Evolutionary conservation across 2,797 vertebrate genomes (phyloP).

Genomic region (Parambassis ranga): DNA sequence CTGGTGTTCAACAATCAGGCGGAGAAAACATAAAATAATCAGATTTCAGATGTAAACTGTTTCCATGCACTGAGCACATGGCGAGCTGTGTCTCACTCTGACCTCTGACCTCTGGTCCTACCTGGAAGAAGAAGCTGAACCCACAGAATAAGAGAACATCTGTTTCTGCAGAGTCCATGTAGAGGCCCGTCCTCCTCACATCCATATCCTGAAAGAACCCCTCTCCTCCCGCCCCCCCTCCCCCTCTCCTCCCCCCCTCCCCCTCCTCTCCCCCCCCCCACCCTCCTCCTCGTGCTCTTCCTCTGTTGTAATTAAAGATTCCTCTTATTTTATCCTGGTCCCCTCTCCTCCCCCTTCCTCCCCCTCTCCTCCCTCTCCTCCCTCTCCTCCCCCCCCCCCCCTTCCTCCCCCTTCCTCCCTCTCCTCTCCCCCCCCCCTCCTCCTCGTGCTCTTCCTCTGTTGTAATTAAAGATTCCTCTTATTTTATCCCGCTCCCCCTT

Average conservation of each 20-base stretch:
- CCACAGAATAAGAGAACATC: too few relatives aligned
- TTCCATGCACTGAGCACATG: too few relatives aligned
- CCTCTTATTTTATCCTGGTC: not conserved
- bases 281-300: not conserved
- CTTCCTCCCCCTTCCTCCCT: not conserved
- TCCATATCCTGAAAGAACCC: not conserved
- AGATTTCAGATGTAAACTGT: too few relatives aligned
- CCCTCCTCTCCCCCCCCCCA: not conserved
- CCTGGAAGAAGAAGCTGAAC: too few relatives aligned
- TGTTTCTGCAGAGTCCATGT: too few relatives aligned
- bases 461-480: conserved; percentile 5
- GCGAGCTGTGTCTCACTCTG: too few relatives aligned
- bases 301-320: not conserved
- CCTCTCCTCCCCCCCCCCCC: conserved; percentile 4
- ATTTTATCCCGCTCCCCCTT: not conserved
- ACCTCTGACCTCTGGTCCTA: too few relatives aligned
- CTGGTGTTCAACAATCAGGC: too few relatives aligned
- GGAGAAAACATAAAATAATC: too few relatives aligned
- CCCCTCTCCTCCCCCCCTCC: not conserved
- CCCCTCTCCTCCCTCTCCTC: not conserved
- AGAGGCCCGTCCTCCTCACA: not conserved
- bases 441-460: not conserved
- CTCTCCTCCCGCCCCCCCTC: too few relatives aligned
- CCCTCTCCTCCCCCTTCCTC: not conserved
- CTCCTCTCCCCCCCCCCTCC: not conserved